phyloP scores from a whole-genome alignment of 2,888 invertebrate species.

The Antheraea assamensis region DNA sequence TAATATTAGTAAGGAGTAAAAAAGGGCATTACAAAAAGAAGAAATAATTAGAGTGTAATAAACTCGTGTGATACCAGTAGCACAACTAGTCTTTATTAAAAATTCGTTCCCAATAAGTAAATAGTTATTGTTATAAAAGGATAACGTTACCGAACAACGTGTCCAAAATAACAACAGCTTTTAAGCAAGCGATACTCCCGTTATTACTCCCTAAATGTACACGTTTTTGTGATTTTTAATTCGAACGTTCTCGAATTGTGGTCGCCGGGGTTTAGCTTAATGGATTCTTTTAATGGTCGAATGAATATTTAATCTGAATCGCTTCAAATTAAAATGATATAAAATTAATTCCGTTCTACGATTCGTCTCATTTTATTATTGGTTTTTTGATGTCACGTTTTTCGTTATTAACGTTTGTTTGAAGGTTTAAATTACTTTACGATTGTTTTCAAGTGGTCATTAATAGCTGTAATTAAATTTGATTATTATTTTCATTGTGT shows the following conservation, averaged over 20 bases:
- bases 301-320: constrained; percentile 69
- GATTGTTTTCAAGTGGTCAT: neutral
- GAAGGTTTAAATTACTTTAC: constrained; percentile 32
- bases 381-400: constrained; percentile 41
- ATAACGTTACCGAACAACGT: constrained; percentile 19
- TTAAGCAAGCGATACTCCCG: constrained; percentile 10
- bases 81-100: neutral
- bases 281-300: constrained; percentile 67
- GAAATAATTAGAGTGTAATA: too few species aligned
- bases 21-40: too few species aligned
- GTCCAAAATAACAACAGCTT: constrained; percentile 17
- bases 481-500: neutral
- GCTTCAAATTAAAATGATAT: constrained; percentile 65
- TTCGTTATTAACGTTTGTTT: constrained; percentile 41
- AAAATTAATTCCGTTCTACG: constrained; percentile 55
- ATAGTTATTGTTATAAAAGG: constrained; percentile 15
- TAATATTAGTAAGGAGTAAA: too few species aligned
- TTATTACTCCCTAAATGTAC: neutral
- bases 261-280: constrained; percentile 55
- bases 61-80: too few species aligned
- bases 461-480: neutral
- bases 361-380: constrained; percentile 39
- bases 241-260: constrained; percentile 24
- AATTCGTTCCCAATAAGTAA: neutral
- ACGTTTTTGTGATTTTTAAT: constrained; percentile 21